Evolutionary conservation across 1,140 invertebrate genomes (phyloP).

Genomic region (Contarinia nasturtii): DNA sequence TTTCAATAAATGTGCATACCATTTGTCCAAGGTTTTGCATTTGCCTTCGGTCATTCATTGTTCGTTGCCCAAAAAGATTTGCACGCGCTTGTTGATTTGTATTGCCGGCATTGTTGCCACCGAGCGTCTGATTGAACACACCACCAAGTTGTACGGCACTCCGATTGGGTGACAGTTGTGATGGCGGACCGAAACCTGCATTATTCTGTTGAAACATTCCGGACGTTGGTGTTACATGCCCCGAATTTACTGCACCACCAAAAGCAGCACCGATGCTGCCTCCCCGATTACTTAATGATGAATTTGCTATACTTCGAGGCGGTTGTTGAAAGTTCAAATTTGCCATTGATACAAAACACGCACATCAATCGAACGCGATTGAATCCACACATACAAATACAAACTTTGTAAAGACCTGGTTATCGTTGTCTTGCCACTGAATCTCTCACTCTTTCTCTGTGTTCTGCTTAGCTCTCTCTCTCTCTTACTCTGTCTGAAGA

Average conservation of each 20-base stretch:
- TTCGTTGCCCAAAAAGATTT: slow-evolving; percentile 51
- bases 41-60: slow-evolving; percentile 54
- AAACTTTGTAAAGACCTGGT: background rate
- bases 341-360: slow-evolving; percentile 35
- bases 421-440: background rate
- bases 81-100: slow-evolving; percentile 13
- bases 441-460: too few species aligned
- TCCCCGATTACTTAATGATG: slow-evolving; percentile 36
- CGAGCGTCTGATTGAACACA: slow-evolving; percentile 26
- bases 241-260: slow-evolving; percentile 34
- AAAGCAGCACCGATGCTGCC: slow-evolving; percentile 32
- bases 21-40: slow-evolving; percentile 34
- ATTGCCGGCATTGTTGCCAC: too few species aligned
- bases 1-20: slow-evolving; percentile 8
- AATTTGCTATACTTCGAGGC: slow-evolving; percentile 50
- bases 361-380: background rate
- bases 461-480: too few species aligned
- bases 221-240: slow-evolving; percentile 51
- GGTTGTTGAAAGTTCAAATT: slow-evolving; percentile 68
- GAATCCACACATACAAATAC: background rate
- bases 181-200: slow-evolving; percentile 26
- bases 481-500: too few species aligned
- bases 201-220: slow-evolving; percentile 35
- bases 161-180: slow-evolving; percentile 38
- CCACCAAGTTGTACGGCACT: slow-evolving; percentile 21